Evolutionary conservation across 2,888 invertebrate species (phyloP).

Genomic region (Microplitis manilae): DNA sequence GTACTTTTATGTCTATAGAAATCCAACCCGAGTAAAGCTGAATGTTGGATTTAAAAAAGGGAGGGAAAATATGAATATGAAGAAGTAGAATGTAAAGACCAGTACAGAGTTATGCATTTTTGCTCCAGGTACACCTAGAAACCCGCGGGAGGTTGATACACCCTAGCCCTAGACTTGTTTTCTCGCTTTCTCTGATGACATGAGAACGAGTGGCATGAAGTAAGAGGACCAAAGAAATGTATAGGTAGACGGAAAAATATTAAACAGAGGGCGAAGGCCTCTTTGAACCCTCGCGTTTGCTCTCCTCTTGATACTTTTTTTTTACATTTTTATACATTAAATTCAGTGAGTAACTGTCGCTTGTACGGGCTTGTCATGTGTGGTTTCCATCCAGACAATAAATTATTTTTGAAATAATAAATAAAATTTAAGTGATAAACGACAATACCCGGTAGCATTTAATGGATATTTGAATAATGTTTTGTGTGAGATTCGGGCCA

Average conservation of each 20-base stretch:
- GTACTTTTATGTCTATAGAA: slow-evolving; percentile 23
- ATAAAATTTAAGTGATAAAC: not conserved
- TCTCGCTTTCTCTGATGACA: slow-evolving; percentile 23
- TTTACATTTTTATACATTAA: slow-evolving; percentile 20
- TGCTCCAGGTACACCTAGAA: slow-evolving; percentile 26
- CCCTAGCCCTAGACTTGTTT: slow-evolving; percentile 25
- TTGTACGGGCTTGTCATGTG: slow-evolving; percentile 46
- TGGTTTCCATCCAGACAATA: not conserved
- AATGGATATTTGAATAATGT: slow-evolving; percentile 49
- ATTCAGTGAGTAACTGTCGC: slow-evolving; percentile 43
- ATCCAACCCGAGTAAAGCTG: slow-evolving; percentile 25
- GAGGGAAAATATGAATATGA: slow-evolving; percentile 1
- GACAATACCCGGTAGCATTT: too few relatives aligned
- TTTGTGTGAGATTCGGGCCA: slow-evolving; percentile 57
- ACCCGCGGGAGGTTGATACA: slow-evolving; percentile 31
- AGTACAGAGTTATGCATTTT: slow-evolving; percentile 33
- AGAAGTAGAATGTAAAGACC: not conserved
- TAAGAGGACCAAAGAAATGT: slow-evolving; percentile 48
- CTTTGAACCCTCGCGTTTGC: slow-evolving; percentile 58
- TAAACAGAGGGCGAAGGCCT: slow-evolving; percentile 52
- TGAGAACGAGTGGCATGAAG: not conserved
- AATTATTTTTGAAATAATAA: not conserved
- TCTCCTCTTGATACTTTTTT: not conserved
- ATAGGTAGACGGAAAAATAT: slow-evolving; percentile 54
- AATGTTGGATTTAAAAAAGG: slow-evolving; percentile 28